Percentiles rank a stretch among this genome's conserved stretches.
Evolutionary conservation across 2,797 vertebrate species (phyloP).

Genomic region (Hipposideros larvatus): DNA sequence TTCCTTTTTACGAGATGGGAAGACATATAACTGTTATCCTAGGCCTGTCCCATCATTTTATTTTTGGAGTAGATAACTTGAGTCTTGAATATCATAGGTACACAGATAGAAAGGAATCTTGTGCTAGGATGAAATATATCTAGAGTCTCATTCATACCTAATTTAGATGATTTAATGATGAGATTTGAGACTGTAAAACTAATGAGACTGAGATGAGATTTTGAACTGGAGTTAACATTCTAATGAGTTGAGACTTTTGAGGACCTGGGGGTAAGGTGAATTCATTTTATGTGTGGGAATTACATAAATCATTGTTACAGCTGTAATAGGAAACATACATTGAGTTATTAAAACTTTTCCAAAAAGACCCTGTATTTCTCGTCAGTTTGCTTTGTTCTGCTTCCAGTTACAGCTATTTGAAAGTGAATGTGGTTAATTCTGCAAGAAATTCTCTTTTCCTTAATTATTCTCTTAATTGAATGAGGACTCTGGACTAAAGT

Average conservation of each 20-base stretch:
- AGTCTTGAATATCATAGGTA: background rate
- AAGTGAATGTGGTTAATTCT: background rate
- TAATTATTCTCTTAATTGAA: background rate
- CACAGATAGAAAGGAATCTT: background rate
- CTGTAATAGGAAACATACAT: background rate
- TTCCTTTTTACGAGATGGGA: background rate
- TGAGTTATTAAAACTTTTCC: background rate
- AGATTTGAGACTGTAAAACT: conserved; percentile 4
- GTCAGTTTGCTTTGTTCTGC: background rate
- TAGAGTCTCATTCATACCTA: background rate
- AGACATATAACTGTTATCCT: background rate
- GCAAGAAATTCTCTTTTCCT: background rate
- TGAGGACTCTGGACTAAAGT: background rate
- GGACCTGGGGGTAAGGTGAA: background rate
- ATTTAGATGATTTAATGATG: conserved; percentile 34
- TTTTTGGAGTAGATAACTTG: background rate
- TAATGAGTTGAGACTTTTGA: background rate
- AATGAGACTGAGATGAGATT: background rate
- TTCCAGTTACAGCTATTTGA: conserved; percentile 7
- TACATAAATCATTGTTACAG: background rate
- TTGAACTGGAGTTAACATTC: background rate
- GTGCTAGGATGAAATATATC: background rate
- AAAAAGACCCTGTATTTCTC: background rate
- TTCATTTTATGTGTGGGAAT: background rate
- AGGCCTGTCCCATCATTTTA: background rate